Percentiles rank a stretch among this genome's conserved stretches.
Evolutionary conservation across 2,888 invertebrate species (phyloP).

Genomic region (Nemapogon koenigi): DNA sequence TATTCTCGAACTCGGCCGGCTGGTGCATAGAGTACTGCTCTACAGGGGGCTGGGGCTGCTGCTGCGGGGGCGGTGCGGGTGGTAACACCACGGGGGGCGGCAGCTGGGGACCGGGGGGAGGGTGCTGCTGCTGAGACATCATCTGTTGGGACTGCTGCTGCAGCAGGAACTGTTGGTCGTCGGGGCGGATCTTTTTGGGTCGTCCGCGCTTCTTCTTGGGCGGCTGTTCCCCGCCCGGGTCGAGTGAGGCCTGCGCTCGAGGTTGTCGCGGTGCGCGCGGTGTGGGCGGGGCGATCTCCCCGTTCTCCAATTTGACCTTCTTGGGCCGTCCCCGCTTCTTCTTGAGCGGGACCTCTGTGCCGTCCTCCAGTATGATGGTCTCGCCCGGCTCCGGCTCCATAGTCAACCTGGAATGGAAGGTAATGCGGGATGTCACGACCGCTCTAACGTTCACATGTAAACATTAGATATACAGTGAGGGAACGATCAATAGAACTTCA

Average conservation of each 20-base stretch:
- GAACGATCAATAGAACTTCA: no score
- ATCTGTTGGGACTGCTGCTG: constrained; percentile 32
- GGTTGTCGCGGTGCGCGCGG: constrained; percentile 57
- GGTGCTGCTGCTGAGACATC: constrained; percentile 26
- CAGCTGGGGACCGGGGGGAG: constrained; percentile 13
- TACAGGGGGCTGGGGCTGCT: constrained; percentile 15
- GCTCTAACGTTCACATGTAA: no score
- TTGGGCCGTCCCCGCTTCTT: constrained; percentile 92
- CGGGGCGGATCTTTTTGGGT: constrained; percentile 83
- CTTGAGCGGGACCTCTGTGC: constrained; percentile 74
- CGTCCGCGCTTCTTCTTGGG: constrained; percentile 88
- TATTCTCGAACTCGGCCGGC: constrained; percentile 27
- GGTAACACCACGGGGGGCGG: neutral
- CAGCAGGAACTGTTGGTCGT: constrained; percentile 62
- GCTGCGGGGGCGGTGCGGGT: constrained; percentile 21
- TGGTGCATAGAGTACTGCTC: constrained; percentile 25
- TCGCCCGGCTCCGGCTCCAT: constrained; percentile 60
- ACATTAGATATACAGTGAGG: no score
- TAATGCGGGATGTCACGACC: no score
- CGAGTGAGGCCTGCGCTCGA: constrained; percentile 32
- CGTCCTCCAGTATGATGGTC: constrained; percentile 66
- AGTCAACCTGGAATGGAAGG: constrained; percentile 46
- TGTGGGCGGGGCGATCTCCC: constrained; percentile 66
- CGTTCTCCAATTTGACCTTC: constrained; percentile 76
- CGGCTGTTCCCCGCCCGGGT: constrained; percentile 50